phyloP scores from a whole-genome alignment of 1,140 invertebrate species.

The Acyrthosiphon pisum region DNA sequence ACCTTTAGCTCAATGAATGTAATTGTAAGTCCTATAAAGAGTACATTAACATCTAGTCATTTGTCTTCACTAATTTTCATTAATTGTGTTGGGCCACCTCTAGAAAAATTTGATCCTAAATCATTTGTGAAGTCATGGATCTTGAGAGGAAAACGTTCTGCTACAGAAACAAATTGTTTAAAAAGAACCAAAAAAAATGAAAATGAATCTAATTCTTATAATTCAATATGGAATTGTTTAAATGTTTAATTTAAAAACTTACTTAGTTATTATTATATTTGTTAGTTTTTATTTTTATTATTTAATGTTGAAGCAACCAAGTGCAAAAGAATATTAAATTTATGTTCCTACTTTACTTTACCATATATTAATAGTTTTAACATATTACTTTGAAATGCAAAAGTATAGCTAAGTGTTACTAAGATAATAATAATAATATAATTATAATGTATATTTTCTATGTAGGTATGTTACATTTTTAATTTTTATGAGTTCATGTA shows the following conservation, averaged over 20 bases:
- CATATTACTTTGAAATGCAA: conserved; percentile 21
- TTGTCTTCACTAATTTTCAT: conserved; percentile 35
- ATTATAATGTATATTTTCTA: not conserved
- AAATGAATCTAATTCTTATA: conserved; percentile 30
- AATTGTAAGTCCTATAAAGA: not conserved
- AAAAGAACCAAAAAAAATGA: conserved; percentile 10
- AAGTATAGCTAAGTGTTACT: not conserved
- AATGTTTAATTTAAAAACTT: conserved; percentile 5
- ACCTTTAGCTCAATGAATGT: not conserved
- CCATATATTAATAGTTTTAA: conserved; percentile 18
- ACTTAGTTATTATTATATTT: conserved; percentile 29
- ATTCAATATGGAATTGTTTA: conserved; percentile 16
- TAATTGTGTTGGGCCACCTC: conserved; percentile 33
- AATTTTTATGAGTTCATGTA: conserved; percentile 26
- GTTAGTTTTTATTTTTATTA: conserved; percentile 29
- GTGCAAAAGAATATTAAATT: conserved; percentile 22
- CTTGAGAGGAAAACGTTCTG: conserved; percentile 22
- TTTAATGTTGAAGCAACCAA: conserved; percentile 31
- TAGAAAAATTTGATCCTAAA: conserved; percentile 19
- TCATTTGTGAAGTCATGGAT: conserved; percentile 23
- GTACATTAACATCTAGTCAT: conserved; percentile 12
- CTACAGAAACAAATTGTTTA: conserved; percentile 39
- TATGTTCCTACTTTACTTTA: not conserved
- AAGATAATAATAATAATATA: too few relatives aligned
- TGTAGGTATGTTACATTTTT: not conserved